These are phyloP conservation scores for Callopanchax toddi DNA, from an alignment of 2,113 vertebrate genomes.

Conservation along the genomic window DNA sequence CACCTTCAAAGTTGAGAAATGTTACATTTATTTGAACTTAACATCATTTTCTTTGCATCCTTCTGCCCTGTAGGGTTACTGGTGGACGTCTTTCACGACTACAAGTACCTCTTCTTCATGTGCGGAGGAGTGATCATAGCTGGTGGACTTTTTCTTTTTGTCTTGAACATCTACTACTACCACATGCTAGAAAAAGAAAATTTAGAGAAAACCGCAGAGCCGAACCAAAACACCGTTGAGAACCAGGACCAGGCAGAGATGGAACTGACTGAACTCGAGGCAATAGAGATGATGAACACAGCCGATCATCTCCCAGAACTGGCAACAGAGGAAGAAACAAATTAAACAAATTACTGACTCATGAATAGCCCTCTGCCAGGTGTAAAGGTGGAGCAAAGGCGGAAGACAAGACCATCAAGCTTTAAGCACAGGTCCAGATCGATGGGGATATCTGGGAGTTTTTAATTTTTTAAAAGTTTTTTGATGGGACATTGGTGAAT, in stretches of 20 bases:
- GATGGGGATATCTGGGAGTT: background rate
- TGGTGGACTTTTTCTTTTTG: constrained; percentile 82
- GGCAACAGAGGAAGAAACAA: background rate
- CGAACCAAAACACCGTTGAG: background rate
- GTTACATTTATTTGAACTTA: background rate
- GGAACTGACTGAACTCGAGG: constrained; percentile 22
- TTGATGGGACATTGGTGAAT: too few relatives aligned
- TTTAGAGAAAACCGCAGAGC: background rate
- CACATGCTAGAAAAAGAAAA: constrained; percentile 76
- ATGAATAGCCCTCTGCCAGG: background rate
- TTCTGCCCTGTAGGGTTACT: constrained; percentile 73
- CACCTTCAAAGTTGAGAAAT: constrained; percentile 28
- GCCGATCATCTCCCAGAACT: constrained; percentile 14
- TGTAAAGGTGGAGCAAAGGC: background rate
- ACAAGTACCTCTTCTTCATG: constrained; percentile 84
- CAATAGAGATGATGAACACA: constrained; percentile 6
- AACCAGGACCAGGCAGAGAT: constrained; percentile 39
- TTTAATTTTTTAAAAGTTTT: background rate
- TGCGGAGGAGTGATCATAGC: constrained; percentile 81
- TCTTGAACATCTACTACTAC: constrained; percentile 86
- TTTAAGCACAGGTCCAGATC: background rate
- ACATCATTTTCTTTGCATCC: constrained; percentile 2
- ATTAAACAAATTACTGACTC: background rate
- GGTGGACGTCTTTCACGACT: constrained; percentile 80
- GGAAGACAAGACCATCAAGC: background rate